Evolutionary conservation across 1,140 invertebrate species (phyloP), one percentile per base, ranked within the genome.

Genomic region (Drosophila yakuba): DNA sequence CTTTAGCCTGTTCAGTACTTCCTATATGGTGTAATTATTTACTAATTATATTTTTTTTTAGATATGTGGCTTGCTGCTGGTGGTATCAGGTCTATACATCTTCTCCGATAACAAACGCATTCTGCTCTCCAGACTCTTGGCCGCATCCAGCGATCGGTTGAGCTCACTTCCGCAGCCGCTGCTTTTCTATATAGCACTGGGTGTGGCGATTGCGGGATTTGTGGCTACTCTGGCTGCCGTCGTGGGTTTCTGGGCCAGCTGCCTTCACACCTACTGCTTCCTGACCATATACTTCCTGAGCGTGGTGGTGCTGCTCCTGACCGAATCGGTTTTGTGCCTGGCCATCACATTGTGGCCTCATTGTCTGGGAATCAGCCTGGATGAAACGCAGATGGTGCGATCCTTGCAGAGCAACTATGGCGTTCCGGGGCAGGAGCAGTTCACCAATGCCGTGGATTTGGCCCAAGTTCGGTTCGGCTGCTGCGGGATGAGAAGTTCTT

Each of bases 381-480:
- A 95, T 41, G 93, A 94, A 17, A 94, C 94, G 1, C 94, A 95
- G 60, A 93, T 97, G 59, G 94, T 95, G 8, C 95, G 95, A 58
- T 94, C 94, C 2, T 91, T 97, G 52, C 96, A 97, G 82, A 93
- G 94, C 1, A 95, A 95, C 82, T 97, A 97, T 90, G 96, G 96
- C 2, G 93, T 96, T 14, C 95, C 95, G 23, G 96, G 95, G 1
- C 93, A 94, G 51, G 94, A 95, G 73, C 86, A 92, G 81, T 96
- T 97, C 78, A 97, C 96, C 4, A 95, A 96, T 55, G 96, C 97
- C 14, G 93, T 97, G 35, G 97, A 96, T 93, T 93, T 96, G 64
- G 95, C 95, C 0, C 96, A 96, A 92, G 94, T 95, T 14, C 91
- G 97, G 95, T 96, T 97, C 81, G 94, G 96, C 61, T 98, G 97